Evolutionary conservation across 2,113 vertebrate species (phyloP).

Genomic region (Thinocorus orbignyianus): DNA sequence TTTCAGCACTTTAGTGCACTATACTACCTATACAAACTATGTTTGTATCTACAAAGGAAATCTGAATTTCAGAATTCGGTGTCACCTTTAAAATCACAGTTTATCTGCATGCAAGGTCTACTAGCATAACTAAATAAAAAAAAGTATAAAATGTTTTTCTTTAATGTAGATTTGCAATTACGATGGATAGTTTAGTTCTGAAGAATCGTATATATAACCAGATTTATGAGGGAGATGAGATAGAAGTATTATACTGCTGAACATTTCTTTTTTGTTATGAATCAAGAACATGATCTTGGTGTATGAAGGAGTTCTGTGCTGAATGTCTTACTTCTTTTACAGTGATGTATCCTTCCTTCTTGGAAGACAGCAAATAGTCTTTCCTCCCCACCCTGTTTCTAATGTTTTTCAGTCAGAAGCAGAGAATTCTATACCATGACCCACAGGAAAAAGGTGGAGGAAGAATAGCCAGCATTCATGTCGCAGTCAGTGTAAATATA

Average conservation of each 20-base stretch:
- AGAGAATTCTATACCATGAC: neutral
- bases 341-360: neutral
- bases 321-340: neutral
- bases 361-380: neutral
- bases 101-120: neutral
- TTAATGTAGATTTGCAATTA: neutral
- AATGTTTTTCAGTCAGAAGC: neutral
- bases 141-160: neutral
- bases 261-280: neutral
- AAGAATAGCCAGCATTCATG: neutral
- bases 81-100: slow-evolving; percentile 11
- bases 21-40: neutral
- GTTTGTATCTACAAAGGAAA: neutral
- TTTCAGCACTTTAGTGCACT: neutral
- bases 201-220: neutral
- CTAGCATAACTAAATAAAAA: neutral
- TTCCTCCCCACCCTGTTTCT: neutral
- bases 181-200: neutral
- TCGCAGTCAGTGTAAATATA: neutral
- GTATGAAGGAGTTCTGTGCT: neutral
- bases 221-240: slow-evolving; percentile 12
- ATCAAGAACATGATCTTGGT: neutral
- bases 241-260: neutral
- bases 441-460: neutral
- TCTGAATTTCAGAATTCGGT: neutral